phyloP scores from a whole-genome alignment of 2,797 vertebrate species.

The Pempheris klunzingeri region DNA sequence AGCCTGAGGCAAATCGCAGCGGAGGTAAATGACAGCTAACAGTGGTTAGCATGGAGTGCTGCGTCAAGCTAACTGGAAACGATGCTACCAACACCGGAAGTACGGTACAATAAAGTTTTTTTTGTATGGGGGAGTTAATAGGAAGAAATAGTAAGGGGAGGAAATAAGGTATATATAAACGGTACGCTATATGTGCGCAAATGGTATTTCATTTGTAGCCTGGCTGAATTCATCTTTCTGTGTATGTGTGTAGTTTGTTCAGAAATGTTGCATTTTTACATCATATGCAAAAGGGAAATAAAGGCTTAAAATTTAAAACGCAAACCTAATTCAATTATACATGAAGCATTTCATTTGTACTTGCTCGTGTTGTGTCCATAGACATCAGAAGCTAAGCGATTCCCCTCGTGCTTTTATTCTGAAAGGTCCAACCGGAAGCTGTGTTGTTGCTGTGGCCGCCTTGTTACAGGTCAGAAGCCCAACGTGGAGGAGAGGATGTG shows the following conservation, averaged over 20 bases:
- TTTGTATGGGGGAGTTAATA: background rate
- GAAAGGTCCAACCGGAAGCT: constrained; percentile 51
- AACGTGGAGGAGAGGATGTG: constrained; percentile 75
- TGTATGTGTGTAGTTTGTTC: too few relatives aligned
- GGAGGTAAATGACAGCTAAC: constrained; percentile 42
- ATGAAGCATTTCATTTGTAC: background rate
- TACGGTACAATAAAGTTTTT: background rate
- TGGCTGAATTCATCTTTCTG: background rate
- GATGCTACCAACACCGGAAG: constrained; percentile 38
- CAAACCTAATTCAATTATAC: background rate
- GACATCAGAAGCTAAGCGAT: background rate
- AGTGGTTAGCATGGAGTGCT: constrained; percentile 26
- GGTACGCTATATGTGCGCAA: fast-evolving
- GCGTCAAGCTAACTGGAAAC: constrained; percentile 30
- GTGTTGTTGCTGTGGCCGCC: fast-evolving
- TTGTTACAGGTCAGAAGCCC: constrained; percentile 19
- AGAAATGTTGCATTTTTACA: too few relatives aligned
- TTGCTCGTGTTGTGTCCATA: background rate
- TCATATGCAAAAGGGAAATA: too few relatives aligned
- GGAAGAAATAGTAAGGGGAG: background rate
- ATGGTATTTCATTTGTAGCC: background rate
- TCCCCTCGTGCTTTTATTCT: constrained; percentile 33
- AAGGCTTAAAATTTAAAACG: background rate
- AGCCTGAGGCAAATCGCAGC: background rate
- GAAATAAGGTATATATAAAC: background rate